Evolutionary conservation across 2,888 invertebrate genomes (phyloP), one percentile per base, ranked within the genome.

Genomic region (Polyploca ridens): DNA sequence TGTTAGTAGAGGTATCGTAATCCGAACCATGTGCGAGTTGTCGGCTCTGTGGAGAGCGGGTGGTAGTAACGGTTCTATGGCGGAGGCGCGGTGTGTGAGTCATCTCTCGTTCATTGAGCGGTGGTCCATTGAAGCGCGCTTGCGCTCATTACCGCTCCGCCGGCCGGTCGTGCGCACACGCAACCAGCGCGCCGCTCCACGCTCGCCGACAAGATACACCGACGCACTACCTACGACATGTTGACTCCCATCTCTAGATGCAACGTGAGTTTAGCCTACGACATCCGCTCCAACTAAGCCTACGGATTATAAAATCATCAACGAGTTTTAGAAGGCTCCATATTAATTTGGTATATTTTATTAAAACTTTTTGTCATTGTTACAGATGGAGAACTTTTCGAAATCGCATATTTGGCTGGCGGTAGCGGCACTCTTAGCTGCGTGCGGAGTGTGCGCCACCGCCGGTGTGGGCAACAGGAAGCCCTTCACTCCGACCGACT

Each of bases 131-230:
- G 89, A 93, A 89, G 85, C 90, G 89, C 90, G 91, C 88, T 87
- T 83, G 88, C 87, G 88, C 89, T 93, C 91, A 92, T 92, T 93
- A 93, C 93, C 86, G 90, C 88, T 93, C 87, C 90, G 89, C 92
- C 93, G 92, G 94, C 94, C 95, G 94, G 90, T 87, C 88, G 90
- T 82, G 90, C 89, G 88, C 92, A 87, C 91, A 91, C 90, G 89
- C 93, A 86, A 87, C 80, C 88, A 61, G 61, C 61, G 75, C 71
- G 69, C 71, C 74, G 81, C 91, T 91, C 93, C 90, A 89, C 86
- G 90, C 89, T 88, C 88, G 87, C 90, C 82, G 77, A 76, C 80
- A 72, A 77, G 83, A 70, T 86, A 88, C 91, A 81, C 87, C 89
- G 85, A 90, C 88, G 84, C 88, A 85, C 90, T 84, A 73, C 90